Conservation (phyloP, 2,888 invertebrate genomes). For the Leucophenga montana region DNA sequence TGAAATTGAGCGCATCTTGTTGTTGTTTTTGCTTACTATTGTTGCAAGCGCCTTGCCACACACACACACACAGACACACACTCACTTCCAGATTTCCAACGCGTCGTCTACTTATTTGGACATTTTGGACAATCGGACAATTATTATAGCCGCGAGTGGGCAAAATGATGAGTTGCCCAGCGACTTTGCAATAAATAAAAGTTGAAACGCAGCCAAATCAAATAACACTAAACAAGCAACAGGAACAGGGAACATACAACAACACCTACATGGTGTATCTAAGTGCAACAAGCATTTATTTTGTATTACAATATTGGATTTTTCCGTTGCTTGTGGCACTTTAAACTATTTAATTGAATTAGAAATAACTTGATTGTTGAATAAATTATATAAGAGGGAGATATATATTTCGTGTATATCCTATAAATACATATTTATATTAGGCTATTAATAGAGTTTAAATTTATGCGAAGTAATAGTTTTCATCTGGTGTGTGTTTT, state of each 20-base stretch:
- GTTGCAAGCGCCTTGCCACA: background rate
- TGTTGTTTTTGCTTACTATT: background rate
- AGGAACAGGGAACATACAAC: background rate
- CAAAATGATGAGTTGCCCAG: constrained; percentile 24
- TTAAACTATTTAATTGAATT: too few relatives aligned
- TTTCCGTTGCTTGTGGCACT: too few relatives aligned
- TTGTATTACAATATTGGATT: too few relatives aligned
- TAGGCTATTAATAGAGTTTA: too few relatives aligned
- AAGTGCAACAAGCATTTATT: too few relatives aligned
- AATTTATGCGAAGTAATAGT: too few relatives aligned
- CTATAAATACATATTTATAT: too few relatives aligned
- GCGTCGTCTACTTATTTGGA: constrained; percentile 13
- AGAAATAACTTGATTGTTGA: too few relatives aligned
- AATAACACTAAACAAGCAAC: too few relatives aligned
- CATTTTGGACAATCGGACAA: constrained; percentile 29
- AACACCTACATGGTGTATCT: background rate
- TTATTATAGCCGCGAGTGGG: constrained; percentile 28
- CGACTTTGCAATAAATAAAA: constrained; percentile 24
- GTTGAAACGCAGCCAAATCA: background rate
- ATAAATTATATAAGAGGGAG: too few relatives aligned
- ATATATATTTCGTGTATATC: too few relatives aligned
- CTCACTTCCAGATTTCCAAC: background rate
- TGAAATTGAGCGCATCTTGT: constrained; percentile 17
- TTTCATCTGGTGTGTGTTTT: too few relatives aligned
- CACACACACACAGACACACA: background rate